phyloP scores from a whole-genome alignment of 1,140 invertebrate genomes.

The Eupeodes corollae region DNA sequence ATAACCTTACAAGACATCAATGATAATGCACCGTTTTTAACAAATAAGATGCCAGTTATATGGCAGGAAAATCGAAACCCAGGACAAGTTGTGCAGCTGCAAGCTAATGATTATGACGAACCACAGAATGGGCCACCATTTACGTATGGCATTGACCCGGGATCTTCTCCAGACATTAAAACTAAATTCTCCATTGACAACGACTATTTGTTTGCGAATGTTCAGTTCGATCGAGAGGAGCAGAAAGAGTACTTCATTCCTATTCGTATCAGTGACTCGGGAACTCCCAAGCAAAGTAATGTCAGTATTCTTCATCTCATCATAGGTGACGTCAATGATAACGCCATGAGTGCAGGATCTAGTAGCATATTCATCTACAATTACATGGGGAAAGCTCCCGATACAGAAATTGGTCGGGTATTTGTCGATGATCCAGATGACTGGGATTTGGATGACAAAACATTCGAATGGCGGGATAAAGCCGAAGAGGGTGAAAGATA shows the following conservation, averaged over 20 bases:
- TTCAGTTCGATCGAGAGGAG: slow-evolving; percentile 78
- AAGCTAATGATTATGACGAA: slow-evolving; percentile 69
- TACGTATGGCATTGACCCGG: slow-evolving; percentile 54
- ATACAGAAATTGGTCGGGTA: slow-evolving; percentile 74
- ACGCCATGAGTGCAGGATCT: slow-evolving; percentile 64
- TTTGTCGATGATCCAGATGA: slow-evolving; percentile 86
- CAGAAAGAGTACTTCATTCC: slow-evolving; percentile 77
- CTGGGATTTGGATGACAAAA: slow-evolving; percentile 85
- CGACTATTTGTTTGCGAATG: slow-evolving; percentile 45
- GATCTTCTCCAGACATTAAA: slow-evolving; percentile 54
- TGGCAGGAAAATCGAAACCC: slow-evolving; percentile 68
- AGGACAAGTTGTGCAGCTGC: slow-evolving; percentile 54
- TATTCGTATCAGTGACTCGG: slow-evolving; percentile 76
- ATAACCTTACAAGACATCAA: slow-evolving; percentile 75
- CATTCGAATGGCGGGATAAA: slow-evolving; percentile 52
- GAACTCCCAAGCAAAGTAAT: slow-evolving; percentile 54
- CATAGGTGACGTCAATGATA: slow-evolving; percentile 86
- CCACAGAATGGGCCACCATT: slow-evolving; percentile 73
- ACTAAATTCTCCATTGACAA: slow-evolving; percentile 57
- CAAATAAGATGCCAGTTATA: slow-evolving; percentile 64
- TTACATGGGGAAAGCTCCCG: slow-evolving; percentile 63
- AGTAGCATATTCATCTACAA: slow-evolving; percentile 88
- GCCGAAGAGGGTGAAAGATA: slow-evolving; percentile 40
- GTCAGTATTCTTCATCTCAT: slow-evolving; percentile 70
- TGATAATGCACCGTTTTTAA: slow-evolving; percentile 77